phyloP scores from a whole-genome alignment of 1,140 invertebrate genomes.

The Camponotus floridanus region DNA sequence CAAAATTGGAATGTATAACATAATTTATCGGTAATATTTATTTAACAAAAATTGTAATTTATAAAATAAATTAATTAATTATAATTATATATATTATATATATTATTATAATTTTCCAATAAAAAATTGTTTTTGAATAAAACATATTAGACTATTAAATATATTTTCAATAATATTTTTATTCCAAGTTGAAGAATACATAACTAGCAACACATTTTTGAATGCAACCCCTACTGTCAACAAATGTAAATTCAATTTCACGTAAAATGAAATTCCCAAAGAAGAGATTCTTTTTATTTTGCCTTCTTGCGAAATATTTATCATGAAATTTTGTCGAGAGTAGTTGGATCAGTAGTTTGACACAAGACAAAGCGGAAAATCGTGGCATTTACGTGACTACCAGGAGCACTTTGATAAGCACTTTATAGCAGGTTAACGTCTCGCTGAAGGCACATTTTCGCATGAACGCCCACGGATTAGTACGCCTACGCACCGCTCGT shows the following conservation, averaged over 20 bases:
- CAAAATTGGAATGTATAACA: neutral
- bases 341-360: too few species aligned
- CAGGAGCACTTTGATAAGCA: neutral
- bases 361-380: neutral
- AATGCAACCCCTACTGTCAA: neutral
- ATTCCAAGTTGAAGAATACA: neutral
- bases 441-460: neutral
- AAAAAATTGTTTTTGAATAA: neutral
- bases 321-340: neutral
- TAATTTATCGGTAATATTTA: neutral
- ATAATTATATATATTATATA: too few species aligned
- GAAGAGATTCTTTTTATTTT: neutral
- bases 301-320: neutral
- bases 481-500: neutral
- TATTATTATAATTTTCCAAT: too few species aligned
- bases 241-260: conserved; percentile 1
- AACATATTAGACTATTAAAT: neutral
- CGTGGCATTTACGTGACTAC: conserved; percentile 43
- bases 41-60: neutral
- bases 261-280: neutral
- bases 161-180: neutral
- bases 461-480: conserved; percentile 11
- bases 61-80: too few species aligned
- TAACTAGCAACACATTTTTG: neutral
- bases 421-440: neutral